phyloP scores from a whole-genome alignment of 2,113 vertebrate species.

The Girardinichthys multiradiatus region DNA sequence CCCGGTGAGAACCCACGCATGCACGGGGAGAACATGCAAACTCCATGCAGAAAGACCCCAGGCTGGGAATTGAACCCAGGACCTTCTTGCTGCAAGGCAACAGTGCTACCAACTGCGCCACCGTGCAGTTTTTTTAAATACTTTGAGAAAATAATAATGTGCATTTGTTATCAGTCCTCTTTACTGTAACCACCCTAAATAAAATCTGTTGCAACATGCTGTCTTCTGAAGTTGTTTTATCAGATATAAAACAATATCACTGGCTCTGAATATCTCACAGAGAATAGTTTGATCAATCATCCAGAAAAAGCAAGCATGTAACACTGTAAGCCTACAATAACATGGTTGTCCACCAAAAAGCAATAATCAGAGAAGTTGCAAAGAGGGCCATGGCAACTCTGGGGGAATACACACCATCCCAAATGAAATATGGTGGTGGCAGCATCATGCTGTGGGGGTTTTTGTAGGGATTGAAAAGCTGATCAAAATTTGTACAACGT shows the following conservation, averaged over 20 bases:
- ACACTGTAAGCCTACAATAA: neutral
- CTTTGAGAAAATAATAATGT: neutral
- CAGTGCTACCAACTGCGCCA: too few species aligned
- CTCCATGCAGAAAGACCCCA: too few species aligned
- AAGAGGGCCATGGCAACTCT: neutral
- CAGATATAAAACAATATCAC: neutral
- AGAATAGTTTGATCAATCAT: neutral
- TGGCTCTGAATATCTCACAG: neutral
- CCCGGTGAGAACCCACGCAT: too few species aligned
- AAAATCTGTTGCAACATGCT: neutral
- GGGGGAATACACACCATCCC: too few species aligned
- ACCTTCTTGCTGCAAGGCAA: too few species aligned
- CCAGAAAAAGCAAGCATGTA: neutral
- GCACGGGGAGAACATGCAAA: too few species aligned
- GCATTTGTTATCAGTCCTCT: neutral
- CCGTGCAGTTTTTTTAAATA: neutral
- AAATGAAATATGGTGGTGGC: too few species aligned
- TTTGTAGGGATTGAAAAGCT: neutral
- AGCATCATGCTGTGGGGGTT: too few species aligned
- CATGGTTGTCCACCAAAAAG: neutral
- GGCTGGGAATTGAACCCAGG: too few species aligned
- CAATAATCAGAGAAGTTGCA: neutral
- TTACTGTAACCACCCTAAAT: neutral
- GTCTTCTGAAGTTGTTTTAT: neutral
- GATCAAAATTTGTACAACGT: neutral